phyloP scores from a whole-genome alignment of 1,140 invertebrate genomes.

The Trissolcus basalis region DNA sequence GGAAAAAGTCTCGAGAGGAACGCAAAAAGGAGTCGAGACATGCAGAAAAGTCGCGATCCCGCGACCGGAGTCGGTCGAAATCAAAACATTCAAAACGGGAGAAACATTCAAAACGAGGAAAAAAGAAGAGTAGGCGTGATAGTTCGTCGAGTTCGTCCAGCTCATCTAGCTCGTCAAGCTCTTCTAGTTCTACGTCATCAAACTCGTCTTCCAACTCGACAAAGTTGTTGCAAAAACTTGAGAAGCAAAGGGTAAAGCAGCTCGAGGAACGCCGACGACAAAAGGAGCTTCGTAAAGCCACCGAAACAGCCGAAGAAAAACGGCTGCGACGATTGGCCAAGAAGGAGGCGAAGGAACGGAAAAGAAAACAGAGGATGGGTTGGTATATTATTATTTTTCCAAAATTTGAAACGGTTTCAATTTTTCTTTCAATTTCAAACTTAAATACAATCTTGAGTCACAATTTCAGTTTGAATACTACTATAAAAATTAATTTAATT shows the following conservation, averaged over 20 bases:
- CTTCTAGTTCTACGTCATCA: conserved; percentile 58
- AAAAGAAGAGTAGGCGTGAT: conserved; percentile 28
- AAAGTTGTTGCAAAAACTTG: conserved; percentile 83
- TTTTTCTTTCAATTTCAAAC: too few species aligned
- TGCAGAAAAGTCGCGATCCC: too few species aligned
- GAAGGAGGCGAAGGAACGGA: conserved; percentile 81
- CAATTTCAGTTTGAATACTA: too few species aligned
- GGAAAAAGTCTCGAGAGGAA: too few species aligned
- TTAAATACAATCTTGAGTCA: too few species aligned
- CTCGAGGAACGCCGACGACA: conserved; percentile 82
- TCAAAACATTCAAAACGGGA: background rate
- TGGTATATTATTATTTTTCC: too few species aligned
- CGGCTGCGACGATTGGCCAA: conserved; percentile 89
- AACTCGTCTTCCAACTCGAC: conserved; percentile 75
- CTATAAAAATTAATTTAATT: too few species aligned
- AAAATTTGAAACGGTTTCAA: too few species aligned
- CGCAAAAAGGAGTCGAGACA: too few species aligned
- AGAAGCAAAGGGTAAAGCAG: conserved; percentile 82
- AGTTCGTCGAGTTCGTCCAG: conserved; percentile 47
- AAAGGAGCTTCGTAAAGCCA: conserved; percentile 91
- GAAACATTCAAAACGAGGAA: background rate
- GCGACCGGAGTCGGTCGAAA: too few species aligned
- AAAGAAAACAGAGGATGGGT: conserved; percentile 83
- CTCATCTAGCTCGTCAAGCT: conserved; percentile 54
- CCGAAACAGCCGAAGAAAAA: conserved; percentile 97